Evolutionary conservation across 1,140 invertebrate species (phyloP), one percentile per base, ranked within the genome.

Genomic region (Plutomurus gul): DNA sequence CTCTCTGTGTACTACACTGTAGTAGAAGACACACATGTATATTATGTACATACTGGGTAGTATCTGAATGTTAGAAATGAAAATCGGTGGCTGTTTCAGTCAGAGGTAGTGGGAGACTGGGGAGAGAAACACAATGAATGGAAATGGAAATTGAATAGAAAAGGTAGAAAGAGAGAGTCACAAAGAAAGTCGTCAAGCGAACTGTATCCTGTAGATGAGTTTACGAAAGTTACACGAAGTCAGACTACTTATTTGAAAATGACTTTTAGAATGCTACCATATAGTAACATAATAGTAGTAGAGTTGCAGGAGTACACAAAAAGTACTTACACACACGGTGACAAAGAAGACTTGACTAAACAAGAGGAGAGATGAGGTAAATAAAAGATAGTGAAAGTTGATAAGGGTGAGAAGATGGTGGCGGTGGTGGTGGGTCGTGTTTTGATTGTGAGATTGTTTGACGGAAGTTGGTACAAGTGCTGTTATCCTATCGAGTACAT

Each of bases 141-240:
- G 56, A 27, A 65, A 65, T 65, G 56, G 56, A 30, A 65, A 65
- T 65, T 33, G 56, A 65, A 65, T 65, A 33, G 13, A 65, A 30
- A 30, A 11, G 20, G 11, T 22, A 51, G 47, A 13, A n/a, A 56
- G 22, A 8, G 51, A 65, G 25, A n/a, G n/a, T n/a, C n/a, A n/a
- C n/a, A n/a, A 36, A 36, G 56, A 65, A 65, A 65, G 56, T 65
- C 56, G 27, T 27, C 51, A n/a, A n/a, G n/a, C 16, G 56, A 65
- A 65, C 10, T 33, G 36, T 65, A 65, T 65, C 56, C 56, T 13
- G 30, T 27, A 7, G 20, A 2, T 47, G 46, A 3, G 10, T 60
- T 27, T 60, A 60, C 33, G 30, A 65, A 65, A n/a, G 30, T 43
- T 3, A 33, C 13, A 6, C 30, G n/a, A 8, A 65, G 56, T 33